phyloP scores from a whole-genome alignment of 2,113 vertebrate genomes.

The Stegostoma tigrinum region DNA sequence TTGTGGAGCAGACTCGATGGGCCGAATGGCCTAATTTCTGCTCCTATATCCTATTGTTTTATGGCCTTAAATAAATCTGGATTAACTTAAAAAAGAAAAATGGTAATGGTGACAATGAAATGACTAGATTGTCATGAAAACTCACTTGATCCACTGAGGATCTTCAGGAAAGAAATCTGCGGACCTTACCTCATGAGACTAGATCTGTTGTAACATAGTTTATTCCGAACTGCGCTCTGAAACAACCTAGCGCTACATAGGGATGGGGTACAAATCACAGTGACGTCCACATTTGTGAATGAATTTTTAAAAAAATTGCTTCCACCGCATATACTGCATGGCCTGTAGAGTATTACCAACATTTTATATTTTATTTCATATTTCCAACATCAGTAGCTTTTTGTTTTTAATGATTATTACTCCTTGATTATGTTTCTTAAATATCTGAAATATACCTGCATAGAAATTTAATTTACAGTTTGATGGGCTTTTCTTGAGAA shows the following conservation, averaged over 20 bases:
- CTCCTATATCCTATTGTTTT: too few species aligned
- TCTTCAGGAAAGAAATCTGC: neutral
- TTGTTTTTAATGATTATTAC: neutral
- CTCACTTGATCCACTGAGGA: neutral
- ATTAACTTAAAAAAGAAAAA: neutral
- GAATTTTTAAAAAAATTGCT: neutral
- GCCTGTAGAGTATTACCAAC: neutral
- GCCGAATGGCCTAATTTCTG: too few species aligned
- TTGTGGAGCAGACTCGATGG: too few species aligned
- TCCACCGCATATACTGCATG: neutral
- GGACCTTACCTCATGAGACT: neutral
- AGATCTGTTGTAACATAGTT: neutral
- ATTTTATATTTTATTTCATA: neutral
- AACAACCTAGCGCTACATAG: neutral
- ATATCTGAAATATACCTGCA: conserved; percentile 5
- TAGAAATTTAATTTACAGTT: neutral
- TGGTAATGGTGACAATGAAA: neutral
- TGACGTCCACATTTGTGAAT: neutral
- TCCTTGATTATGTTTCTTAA: neutral
- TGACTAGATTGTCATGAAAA: neutral
- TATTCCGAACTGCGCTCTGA: neutral
- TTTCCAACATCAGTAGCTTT: neutral
- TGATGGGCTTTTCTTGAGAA: neutral
- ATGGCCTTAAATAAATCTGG: neutral
- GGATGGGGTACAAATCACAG: neutral